A percentile compares a stretch with the other conserved stretches of the same genome.
phyloP scores from a whole-genome alignment of 2,797 vertebrate genomes.

The Oryzias sinensis region DNA sequence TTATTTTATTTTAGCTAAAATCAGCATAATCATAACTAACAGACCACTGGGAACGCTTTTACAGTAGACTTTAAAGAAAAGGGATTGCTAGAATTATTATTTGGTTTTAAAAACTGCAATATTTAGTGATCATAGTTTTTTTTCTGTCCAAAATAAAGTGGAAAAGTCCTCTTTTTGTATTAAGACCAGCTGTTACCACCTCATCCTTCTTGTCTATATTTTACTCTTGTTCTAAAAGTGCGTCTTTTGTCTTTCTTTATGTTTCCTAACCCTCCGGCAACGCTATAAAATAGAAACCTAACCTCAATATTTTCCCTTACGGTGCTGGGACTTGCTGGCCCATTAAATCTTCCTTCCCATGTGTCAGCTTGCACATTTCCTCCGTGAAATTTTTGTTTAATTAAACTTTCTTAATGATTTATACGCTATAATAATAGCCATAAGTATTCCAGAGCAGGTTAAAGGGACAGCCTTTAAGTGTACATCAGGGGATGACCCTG shows the following conservation, averaged over 20 bases:
- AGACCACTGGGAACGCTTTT: too few species aligned
- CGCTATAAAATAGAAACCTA: constrained; percentile 83
- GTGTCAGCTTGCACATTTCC: constrained; percentile 83
- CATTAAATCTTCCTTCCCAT: constrained; percentile 85
- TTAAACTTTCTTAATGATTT: constrained; percentile 89
- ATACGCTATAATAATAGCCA: constrained; percentile 85
- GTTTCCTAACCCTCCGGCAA: constrained; percentile 76
- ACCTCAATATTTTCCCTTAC: constrained; percentile 84
- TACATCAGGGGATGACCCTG: constrained; percentile 79
- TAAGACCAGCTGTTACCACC: constrained; percentile 35
- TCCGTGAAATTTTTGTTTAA: constrained; percentile 82
- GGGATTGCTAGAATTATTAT: too few species aligned
- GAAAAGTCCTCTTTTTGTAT: constrained; percentile 51
- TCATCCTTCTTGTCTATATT: constrained; percentile 25
- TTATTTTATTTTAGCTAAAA: constrained; percentile 66
- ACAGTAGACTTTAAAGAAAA: too few species aligned
- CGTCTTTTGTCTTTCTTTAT: constrained; percentile 61
- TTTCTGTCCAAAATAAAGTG: constrained; percentile 24
- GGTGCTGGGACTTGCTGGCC: constrained; percentile 84
- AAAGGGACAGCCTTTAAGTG: constrained; percentile 83
- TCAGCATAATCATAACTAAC: constrained; percentile 24
- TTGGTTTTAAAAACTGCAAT: too few species aligned
- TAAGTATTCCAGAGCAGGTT: constrained; percentile 84
- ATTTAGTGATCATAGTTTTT: too few species aligned
- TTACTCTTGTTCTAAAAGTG: constrained; percentile 45